Evolutionary conservation across 2,797 vertebrate species (phyloP), one percentile per base, ranked within the genome.

Genomic region (Scolopax rusticola): DNA sequence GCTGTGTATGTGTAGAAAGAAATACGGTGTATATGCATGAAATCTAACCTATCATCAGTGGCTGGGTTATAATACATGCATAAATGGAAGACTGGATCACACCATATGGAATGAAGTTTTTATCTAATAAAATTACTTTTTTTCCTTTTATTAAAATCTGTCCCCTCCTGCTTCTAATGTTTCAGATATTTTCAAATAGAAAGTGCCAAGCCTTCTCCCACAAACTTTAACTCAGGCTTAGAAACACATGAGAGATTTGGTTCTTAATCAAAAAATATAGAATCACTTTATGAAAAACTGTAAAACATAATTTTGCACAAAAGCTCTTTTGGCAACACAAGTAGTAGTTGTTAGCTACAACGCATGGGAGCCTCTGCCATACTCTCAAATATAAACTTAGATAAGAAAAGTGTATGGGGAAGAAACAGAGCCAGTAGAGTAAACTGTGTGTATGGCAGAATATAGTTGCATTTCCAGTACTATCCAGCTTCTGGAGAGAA

Each of bases 221-320:
- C 36, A 30, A 59, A 45, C 7, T 79, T 69, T 84, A 95, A 90
- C 32, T 79, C 61, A 92, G 84, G 81, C 79, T 93, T 90, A 95
- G 73, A 60, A 89, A 87, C 78, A 90, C 12, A 11, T 87, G 84
- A 69, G 48, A 93, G 74, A 83, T 41, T 86, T 88, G 69, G 41
- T 92, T 92, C 81, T 91, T 65, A 87, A 80, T 88, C 28, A 95
- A 95, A 97, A 97, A 95, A 87, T 79, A 96, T 30, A 94, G 91
- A 97, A 87, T 69, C 53, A 84, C 57, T 91, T 95, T 70, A 85
- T 71, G 90, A 91, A 97, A 95, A 97, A 94, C 65, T 28, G 68
- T 91, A 81, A 96, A 97, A 86, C 80, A 84, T 45, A 87, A 87
- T 96, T 97, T 96, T 97, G 86, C 97, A 97, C 94, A 97, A 96